Percentiles rank a stretch among this genome's conserved stretches.
phyloP scores from a whole-genome alignment of 2,888 invertebrate species.

The Psylliodes chrysocephalus region DNA sequence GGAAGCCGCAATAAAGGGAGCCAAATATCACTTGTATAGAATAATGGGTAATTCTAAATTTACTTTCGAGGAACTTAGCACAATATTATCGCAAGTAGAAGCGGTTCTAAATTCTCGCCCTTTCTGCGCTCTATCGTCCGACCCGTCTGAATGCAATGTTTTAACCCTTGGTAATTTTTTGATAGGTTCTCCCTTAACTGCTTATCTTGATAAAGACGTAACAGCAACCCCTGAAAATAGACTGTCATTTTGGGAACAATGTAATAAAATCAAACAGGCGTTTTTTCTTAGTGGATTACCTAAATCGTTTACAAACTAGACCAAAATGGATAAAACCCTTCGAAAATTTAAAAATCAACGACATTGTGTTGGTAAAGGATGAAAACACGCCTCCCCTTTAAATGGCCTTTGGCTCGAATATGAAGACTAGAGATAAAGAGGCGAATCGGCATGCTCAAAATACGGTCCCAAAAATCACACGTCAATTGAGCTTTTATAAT shows the following conservation, averaged over 20 bases:
- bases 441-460: too few relatives aligned
- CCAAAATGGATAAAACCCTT: background rate
- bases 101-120: background rate
- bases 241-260: background rate
- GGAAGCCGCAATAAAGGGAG: background rate
- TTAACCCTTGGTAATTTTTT: background rate
- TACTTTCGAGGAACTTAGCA: background rate
- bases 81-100: background rate
- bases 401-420: background rate
- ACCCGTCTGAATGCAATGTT: background rate
- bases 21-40: background rate
- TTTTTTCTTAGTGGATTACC: background rate
- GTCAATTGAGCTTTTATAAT: too few relatives aligned
- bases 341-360: background rate
- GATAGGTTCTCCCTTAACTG: background rate
- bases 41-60: background rate
- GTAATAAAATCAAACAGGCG: background rate
- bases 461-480: too few relatives aligned
- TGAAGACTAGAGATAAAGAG: too few relatives aligned
- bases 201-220: background rate
- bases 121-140: background rate
- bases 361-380: background rate
- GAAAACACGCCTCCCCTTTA: background rate
- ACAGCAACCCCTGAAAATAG: background rate
- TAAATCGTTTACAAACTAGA: background rate